Evolutionary conservation across 1,140 invertebrate genomes (phyloP).

Genomic region (Oedothorax gibbosus): DNA sequence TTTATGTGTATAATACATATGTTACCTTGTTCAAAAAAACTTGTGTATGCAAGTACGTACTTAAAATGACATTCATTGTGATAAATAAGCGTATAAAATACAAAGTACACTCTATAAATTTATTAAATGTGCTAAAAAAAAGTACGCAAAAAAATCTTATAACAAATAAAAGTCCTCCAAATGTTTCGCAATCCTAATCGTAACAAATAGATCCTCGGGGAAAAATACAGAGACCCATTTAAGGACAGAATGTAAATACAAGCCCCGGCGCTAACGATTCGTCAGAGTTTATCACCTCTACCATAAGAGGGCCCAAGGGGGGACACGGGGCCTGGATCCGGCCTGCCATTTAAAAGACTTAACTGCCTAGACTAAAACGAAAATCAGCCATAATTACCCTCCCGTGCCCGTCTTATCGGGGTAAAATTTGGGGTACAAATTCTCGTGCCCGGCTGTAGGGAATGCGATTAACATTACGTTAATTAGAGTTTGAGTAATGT

Average conservation of each 20-base stretch:
- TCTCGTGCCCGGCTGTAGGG: background rate
- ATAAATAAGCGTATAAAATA: too few species aligned
- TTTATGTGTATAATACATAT: too few species aligned
- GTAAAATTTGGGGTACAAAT: constrained; percentile 25
- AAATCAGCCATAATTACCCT: constrained; percentile 32
- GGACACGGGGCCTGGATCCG: constrained; percentile 10
- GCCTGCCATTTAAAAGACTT: constrained; percentile 27
- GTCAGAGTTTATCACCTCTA: constrained; percentile 33
- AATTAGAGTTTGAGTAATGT: constrained; percentile 41
- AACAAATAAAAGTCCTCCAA: too few species aligned
- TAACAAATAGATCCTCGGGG: constrained; percentile 34
- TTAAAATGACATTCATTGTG: too few species aligned
- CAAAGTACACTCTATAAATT: too few species aligned
- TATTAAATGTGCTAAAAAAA: too few species aligned
- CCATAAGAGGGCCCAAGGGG: constrained; percentile 36
- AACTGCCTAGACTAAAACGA: constrained; percentile 3
- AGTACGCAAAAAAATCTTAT: too few species aligned
- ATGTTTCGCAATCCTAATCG: background rate
- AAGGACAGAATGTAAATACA: constrained; percentile 26
- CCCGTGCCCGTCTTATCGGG: constrained; percentile 1
- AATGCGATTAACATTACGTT: constrained; percentile 26
- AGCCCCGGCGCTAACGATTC: constrained; percentile 16
- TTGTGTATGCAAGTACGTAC: too few species aligned
- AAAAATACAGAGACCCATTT: constrained; percentile 31
- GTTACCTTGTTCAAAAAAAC: too few species aligned